phyloP scores from a whole-genome alignment of 2,888 invertebrate species.

The Scaptomyza parva region DNA sequence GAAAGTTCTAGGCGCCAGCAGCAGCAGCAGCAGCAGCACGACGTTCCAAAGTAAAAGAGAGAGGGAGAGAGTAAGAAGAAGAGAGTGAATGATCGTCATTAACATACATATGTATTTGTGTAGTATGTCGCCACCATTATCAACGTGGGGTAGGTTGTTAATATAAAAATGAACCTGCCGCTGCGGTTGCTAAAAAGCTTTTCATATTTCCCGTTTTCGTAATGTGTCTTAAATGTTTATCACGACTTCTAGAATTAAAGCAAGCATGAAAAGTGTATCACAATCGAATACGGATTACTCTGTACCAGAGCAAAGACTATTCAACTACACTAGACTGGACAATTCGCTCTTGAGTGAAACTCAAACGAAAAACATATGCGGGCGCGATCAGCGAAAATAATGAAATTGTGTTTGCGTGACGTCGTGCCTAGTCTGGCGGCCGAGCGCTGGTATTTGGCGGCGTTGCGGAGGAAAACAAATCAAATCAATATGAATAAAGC shows the following conservation, averaged over 20 bases:
- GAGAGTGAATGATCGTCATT: slow-evolving; percentile 26
- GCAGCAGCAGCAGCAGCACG: slow-evolving; percentile 21
- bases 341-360: no score
- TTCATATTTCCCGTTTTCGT: slow-evolving; percentile 16
- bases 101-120: slow-evolving; percentile 28
- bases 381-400: no score
- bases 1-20: slow-evolving; percentile 73
- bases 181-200: slow-evolving; percentile 21
- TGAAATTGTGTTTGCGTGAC: no score
- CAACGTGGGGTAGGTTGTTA: slow-evolving; percentile 74
- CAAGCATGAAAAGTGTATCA: neutral
- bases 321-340: no score
- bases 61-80: no score
- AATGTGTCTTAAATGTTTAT: slow-evolving; percentile 22
- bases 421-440: no score
- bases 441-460: no score
- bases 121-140: slow-evolving; percentile 22
- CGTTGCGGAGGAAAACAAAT: no score
- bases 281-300: neutral
- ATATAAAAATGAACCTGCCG: slow-evolving; percentile 63
- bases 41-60: slow-evolving; percentile 8
- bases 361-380: no score
- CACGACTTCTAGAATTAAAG: slow-evolving; percentile 19
- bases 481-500: no score
- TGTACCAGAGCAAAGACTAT: no score